Base-by-base conservation (phyloP, 2,113 vertebrate genomes). In the Bubalus kerabau region DNA sequence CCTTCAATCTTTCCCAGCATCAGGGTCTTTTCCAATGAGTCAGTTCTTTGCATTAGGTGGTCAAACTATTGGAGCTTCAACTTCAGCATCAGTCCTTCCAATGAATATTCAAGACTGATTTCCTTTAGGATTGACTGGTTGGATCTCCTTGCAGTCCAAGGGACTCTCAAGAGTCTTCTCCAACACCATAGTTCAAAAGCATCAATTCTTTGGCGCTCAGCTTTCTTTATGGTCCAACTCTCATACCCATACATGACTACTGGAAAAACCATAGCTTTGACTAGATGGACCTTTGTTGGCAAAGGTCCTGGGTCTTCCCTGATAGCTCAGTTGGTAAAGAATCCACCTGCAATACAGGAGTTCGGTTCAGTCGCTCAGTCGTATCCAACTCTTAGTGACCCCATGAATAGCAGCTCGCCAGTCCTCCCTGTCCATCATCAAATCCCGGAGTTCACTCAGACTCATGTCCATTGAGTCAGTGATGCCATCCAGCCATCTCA, bases 191-290 rank as follows among this genome's bases (percentile, higher is more conserved):
- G n/a, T 67, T 67, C 32, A 71, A 71, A 67, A 36, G 2, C n/a
- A 36, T 11, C 16, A 71, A 6, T 71, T 71, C n/a, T 71, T 71
- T 21, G 9, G 2, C 0, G 0, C 64, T 71, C 17, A 71, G 17
- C 17, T 71, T 36, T 71, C 17, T 71, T 71, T 11, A 71, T 36
- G 64, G 17, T 36, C 17, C n/a, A 71, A 11, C 64, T 71, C n/a
- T 36, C n/a, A 36, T 36, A 71, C 0, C 64, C 64, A 36, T 36
- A 71, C 4, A 71, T 1, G 64, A 67, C n/a, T 21, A 36, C 9
- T 71, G 17, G 64, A 71, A 36, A 71, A 71, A 71, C n/a, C n/a
- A 36, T 11, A 36, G n/a, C 64, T 36, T 67, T 71, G n/a, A 71
- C 9, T 71, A 71, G 17, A 36, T 0, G 32, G 32, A 67, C 17